A percentile compares a stretch with the other conserved stretches of the same genome.
Evolutionary conservation across 2,797 vertebrate species (phyloP).

Genomic region (Danio albolineatus): DNA sequence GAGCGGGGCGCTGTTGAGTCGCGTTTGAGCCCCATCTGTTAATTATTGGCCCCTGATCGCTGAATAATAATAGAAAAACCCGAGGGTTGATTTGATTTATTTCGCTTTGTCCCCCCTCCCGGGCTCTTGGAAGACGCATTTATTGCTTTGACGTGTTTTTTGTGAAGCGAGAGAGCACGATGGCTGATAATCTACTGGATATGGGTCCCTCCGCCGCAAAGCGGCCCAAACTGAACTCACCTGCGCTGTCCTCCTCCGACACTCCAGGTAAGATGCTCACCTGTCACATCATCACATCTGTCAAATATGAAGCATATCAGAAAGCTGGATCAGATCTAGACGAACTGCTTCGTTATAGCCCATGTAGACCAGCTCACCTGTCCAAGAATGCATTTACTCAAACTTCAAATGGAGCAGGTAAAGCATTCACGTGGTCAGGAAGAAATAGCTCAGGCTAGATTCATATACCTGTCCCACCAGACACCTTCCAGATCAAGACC

Average conservation of each 20-base stretch:
- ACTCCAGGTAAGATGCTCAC: conserved; percentile 87
- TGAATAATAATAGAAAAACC: conserved; percentile 50
- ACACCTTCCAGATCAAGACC: background rate
- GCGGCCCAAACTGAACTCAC: conserved; percentile 95
- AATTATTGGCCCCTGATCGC: conserved; percentile 51
- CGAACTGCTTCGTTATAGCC: no score
- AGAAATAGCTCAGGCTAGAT: background rate
- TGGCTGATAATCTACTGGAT: conserved; percentile 97
- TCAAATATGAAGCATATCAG: background rate
- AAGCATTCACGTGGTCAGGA: background rate
- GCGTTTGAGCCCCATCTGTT: conserved; percentile 72
- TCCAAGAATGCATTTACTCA: background rate
- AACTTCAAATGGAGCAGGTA: background rate
- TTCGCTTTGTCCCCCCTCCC: conserved; percentile 44
- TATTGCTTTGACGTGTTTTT: conserved; percentile 37
- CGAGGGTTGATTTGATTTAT: conserved; percentile 47
- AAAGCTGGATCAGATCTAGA: background rate
- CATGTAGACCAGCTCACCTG: background rate
- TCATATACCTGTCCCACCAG: background rate
- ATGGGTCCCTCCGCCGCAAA: conserved; percentile 95
- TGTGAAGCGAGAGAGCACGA: conserved; percentile 63
- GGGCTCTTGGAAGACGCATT: conserved; percentile 23
- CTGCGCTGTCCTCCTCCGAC: conserved; percentile 91
- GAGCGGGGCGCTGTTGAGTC: conserved; percentile 90
- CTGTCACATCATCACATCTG: conserved; percentile 14